phyloP scores from a whole-genome alignment of 2,113 vertebrate species.

The Fregata magnificens region DNA sequence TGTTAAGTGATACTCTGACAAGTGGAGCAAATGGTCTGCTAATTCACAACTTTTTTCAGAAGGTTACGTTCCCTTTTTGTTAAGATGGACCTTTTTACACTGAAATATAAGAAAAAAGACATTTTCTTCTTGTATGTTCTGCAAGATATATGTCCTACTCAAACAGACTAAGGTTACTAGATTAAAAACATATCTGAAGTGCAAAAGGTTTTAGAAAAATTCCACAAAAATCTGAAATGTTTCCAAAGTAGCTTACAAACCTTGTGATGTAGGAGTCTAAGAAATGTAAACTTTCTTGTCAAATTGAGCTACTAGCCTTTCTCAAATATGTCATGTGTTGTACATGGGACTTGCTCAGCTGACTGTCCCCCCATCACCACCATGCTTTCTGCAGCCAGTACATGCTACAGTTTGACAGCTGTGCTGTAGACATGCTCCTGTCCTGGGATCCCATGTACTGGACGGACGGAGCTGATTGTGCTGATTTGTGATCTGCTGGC shows the following conservation, averaged over 20 bases:
- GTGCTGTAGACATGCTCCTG: neutral
- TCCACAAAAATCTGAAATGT: neutral
- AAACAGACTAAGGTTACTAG: neutral
- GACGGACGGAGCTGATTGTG: neutral
- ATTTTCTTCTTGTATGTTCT: neutral
- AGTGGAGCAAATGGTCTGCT: neutral
- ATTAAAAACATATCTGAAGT: neutral
- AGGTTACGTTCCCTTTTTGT: neutral
- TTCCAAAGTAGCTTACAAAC: neutral
- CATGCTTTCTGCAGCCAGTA: neutral
- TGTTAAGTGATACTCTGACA: conserved; percentile 7
- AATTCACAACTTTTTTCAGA: conserved; percentile 15
- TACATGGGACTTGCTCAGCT: neutral
- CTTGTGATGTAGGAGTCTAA: neutral
- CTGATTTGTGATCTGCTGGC: neutral
- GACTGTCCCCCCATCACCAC: neutral
- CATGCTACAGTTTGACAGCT: neutral
- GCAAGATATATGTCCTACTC: neutral
- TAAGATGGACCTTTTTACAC: neutral
- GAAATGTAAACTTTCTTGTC: neutral
- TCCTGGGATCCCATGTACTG: neutral
- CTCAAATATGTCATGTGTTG: neutral
- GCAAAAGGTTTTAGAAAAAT: neutral
- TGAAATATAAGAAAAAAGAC: neutral
- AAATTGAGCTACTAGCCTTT: neutral